Evolutionary conservation across 2,888 invertebrate genomes (phyloP).

Genomic region (Timema podura): DNA sequence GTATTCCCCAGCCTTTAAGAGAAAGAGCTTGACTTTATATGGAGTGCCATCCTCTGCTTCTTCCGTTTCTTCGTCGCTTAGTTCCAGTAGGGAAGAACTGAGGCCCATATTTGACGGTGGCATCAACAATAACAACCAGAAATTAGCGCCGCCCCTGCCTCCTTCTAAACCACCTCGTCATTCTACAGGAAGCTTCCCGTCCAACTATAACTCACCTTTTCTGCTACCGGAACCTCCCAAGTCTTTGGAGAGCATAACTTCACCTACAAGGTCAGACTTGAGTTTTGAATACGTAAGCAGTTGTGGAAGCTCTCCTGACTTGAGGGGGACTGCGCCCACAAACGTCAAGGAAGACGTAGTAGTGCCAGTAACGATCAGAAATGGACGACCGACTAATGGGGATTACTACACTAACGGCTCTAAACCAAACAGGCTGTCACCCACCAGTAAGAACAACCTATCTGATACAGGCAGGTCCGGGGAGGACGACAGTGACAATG

Average conservation of each 20-base stretch:
- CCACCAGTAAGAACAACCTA: constrained; percentile 28
- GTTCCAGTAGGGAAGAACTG: constrained; percentile 38
- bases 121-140: constrained; percentile 6
- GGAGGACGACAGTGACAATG: constrained; percentile 74
- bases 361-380: constrained; percentile 3
- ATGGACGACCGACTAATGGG: constrained; percentile 1
- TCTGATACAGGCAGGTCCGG: constrained; percentile 40
- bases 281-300: constrained; percentile 50
- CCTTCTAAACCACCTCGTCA: constrained; percentile 32
- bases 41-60: constrained; percentile 45
- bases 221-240: constrained; percentile 47
- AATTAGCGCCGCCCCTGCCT: constrained; percentile 24
- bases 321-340: constrained; percentile 32
- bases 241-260: constrained; percentile 55
- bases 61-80: constrained; percentile 37
- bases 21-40: constrained; percentile 68
- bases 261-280: constrained; percentile 52
- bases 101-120: constrained; percentile 32
- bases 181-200: constrained; percentile 13
- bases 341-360: not conserved
- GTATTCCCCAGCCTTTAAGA: constrained; percentile 78
- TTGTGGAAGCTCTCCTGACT: constrained; percentile 37
- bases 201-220: not conserved
- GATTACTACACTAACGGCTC: constrained; percentile 25
- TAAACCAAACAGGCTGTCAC: constrained; percentile 15